Evolutionary conservation across 2,797 vertebrate genomes (phyloP).

Genomic region (Carapus acus): DNA sequence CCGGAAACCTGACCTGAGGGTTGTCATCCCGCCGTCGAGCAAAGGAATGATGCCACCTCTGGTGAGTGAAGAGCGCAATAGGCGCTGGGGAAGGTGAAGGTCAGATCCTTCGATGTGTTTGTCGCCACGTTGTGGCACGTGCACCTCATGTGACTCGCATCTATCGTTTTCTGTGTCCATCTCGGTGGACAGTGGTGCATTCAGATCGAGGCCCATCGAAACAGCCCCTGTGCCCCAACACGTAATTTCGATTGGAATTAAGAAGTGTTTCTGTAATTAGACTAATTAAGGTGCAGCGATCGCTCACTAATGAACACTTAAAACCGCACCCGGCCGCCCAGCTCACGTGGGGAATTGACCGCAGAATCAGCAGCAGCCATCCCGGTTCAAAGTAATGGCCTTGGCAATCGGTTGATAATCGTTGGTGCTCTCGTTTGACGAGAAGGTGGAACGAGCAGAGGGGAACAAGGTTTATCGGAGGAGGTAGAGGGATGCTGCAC

Average conservation of each 20-base stretch:
- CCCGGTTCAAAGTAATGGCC: conserved; percentile 43
- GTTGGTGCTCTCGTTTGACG: conserved; percentile 41
- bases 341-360: too few species aligned
- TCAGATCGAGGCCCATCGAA: too few species aligned
- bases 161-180: too few species aligned
- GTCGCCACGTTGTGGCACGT: too few species aligned
- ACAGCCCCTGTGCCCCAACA: conserved; percentile 51
- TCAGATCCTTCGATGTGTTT: too few species aligned
- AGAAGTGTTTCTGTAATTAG: conserved; percentile 57
- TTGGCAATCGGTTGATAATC: conserved; percentile 58
- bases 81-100: too few species aligned
- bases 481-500: conserved; percentile 22
- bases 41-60: conserved; percentile 98
- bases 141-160: too few species aligned
- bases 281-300: conserved; percentile 58
- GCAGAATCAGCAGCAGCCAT: conserved; percentile 34
- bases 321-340: conserved; percentile 46
- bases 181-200: too few species aligned
- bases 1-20: conserved; percentile 95
- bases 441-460: conserved; percentile 41
- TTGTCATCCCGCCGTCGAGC: conserved; percentile 95
- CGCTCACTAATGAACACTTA: conserved; percentile 57
- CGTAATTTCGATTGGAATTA: conserved; percentile 62
- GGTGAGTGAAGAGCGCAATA: conserved; percentile 76
- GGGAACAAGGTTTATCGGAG: background rate